Evolutionary conservation across 1,140 invertebrate species (phyloP).

Genomic region (Venustaconcha ellipsiformis): DNA sequence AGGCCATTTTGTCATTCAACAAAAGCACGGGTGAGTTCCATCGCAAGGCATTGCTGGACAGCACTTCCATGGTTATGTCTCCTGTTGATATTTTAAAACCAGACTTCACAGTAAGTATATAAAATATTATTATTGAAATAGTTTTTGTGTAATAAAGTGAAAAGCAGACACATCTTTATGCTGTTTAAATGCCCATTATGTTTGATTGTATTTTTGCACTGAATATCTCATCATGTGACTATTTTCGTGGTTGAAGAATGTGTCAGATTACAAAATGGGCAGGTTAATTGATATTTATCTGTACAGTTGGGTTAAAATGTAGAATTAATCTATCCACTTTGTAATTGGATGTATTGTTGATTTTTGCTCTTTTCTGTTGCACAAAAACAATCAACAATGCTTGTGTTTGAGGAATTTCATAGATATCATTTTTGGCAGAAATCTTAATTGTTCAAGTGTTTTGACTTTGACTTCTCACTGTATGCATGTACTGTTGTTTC

Average conservation of each 20-base stretch:
- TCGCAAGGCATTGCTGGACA: slow-evolving; percentile 50
- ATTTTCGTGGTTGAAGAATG: neutral
- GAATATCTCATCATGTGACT: neutral
- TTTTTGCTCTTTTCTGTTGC: too few species aligned
- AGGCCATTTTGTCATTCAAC: slow-evolving; percentile 55
- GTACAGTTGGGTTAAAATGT: too few species aligned
- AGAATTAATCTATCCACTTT: too few species aligned
- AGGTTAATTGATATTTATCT: neutral
- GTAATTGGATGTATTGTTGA: too few species aligned
- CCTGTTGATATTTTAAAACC: slow-evolving; percentile 60
- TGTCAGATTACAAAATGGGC: slow-evolving; percentile 1
- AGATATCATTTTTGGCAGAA: too few species aligned
- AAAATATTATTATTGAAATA: neutral
- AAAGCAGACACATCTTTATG: neutral
- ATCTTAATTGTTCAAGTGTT: neutral
- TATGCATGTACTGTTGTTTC: slow-evolving; percentile 23
- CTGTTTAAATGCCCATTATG: too few species aligned
- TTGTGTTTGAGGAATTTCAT: too few species aligned
- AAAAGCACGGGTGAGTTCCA: slow-evolving; percentile 37
- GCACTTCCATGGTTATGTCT: slow-evolving; percentile 66
- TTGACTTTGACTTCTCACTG: neutral
- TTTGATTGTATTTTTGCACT: too few species aligned
- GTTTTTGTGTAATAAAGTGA: neutral
- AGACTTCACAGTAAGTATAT: slow-evolving; percentile 53
- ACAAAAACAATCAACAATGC: too few species aligned